These are phyloP conservation scores for Burhinus bistriatus DNA, from an alignment of 2,113 vertebrate genomes.

Conservation along the genomic window DNA sequence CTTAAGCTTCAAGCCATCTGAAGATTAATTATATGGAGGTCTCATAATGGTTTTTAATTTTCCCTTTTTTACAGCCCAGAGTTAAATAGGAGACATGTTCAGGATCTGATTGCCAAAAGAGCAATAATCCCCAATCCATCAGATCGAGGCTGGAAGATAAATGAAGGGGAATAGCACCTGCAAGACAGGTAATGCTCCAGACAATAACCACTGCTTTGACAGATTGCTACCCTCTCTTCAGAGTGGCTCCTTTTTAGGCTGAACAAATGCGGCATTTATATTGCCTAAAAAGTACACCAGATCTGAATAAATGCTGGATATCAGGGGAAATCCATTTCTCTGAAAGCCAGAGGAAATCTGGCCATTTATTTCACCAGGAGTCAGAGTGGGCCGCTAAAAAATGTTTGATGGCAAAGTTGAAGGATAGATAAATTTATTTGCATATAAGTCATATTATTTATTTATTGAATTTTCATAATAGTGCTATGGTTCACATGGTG, in stretches of 20 bases:
- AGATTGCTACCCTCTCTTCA: conserved; percentile 54
- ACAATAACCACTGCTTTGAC: conserved; percentile 53
- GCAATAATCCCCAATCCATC: conserved; percentile 76
- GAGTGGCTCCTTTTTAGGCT: conserved; percentile 24
- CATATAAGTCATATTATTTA: conserved; percentile 71
- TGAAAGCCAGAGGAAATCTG: background rate
- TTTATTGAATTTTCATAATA: conserved; percentile 75
- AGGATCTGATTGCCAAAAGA: conserved; percentile 78
- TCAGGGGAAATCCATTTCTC: background rate
- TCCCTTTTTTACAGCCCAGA: conserved; percentile 72
- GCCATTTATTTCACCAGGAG: background rate
- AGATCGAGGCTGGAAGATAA: conserved; percentile 75
- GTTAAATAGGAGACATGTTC: conserved; percentile 78
- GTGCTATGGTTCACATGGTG: conserved; percentile 52
- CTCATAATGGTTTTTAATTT: conserved; percentile 72
- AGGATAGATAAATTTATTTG: conserved; percentile 62
- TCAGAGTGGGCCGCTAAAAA: conserved; percentile 23
- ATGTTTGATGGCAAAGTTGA: conserved; percentile 46
- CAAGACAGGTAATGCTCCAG: conserved; percentile 80
- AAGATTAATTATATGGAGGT: conserved; percentile 78
- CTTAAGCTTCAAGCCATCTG: conserved; percentile 71
- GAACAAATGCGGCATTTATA: conserved; percentile 11
- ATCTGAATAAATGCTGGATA: conserved; percentile 4
- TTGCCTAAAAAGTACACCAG: conserved; percentile 3
- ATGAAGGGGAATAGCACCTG: conserved; percentile 75